Base-by-base conservation (phyloP, 2,888 invertebrate genomes). In the Emmelina monodactyla region DNA sequence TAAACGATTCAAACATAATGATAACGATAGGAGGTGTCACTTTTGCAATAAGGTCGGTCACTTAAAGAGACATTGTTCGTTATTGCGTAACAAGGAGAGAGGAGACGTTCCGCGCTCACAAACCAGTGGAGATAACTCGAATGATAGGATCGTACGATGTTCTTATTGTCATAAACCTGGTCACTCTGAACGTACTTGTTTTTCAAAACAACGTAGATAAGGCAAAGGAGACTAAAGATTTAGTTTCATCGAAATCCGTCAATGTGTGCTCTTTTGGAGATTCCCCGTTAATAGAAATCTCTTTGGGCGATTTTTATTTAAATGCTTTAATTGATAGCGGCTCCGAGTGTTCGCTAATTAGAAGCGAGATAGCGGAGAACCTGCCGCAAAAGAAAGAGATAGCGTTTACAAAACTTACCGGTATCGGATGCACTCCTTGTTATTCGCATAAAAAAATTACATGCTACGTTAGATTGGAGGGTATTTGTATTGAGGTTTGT, bases 131-230 rank as follows among this genome's bases (percentile, higher is more conserved):
- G 19, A 19, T 19, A 19, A 19, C 5, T 6, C 5, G 5, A 19
- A 19, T 19, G 19, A 19, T 19, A 19, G 9, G 19, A 13, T 10
- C 4, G 13, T 9, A 13, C 9, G 4, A 30, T 30, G 30, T 30
- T 30, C 30, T 30, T 30, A 30, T 12, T 30, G 30, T 13, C 30
- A 30, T 3, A 30, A 30, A 30, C 12, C 30, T 11, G 14, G 30
- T 9, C 30, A 30, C 13, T 30, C 30, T 13, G 30, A 30, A 30
- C 13, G 12, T 28, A 19, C 19, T 6, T 19, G 19, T 19, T 19
- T 19, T 19, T 6, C 19, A 19, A 19, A 19, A 9, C 19, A 19
- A 19, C 19, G 19, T 19, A 19, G 9, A 9, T 6, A 19, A 19
- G 9, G 9, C 19, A 19, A 9, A 19, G 9, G 9, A 9, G 9